A percentile compares a stretch with the other conserved stretches of the same genome.
Evolutionary conservation across 2,113 vertebrate species (phyloP).

Genomic region (Hystrix brachyura): DNA sequence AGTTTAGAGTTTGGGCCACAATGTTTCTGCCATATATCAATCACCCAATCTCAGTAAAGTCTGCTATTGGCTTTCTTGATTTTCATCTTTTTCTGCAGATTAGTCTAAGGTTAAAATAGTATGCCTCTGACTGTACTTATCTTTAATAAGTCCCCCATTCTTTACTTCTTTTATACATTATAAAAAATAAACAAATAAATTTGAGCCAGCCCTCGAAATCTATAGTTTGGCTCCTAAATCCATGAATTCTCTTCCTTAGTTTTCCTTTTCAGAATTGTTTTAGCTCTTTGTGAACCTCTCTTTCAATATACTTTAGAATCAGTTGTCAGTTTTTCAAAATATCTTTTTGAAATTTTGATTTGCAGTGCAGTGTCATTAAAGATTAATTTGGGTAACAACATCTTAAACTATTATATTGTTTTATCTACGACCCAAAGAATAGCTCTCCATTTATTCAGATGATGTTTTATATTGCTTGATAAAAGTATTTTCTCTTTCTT

Average conservation of each 20-base stretch:
- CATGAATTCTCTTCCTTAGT: neutral
- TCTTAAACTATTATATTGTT: slow-evolving; percentile 4
- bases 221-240: neutral
- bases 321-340: neutral
- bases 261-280: slow-evolving; percentile 14
- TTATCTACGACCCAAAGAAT: neutral
- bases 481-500: slow-evolving; percentile 28
- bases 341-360: slow-evolving; percentile 16
- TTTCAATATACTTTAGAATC: neutral
- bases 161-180: neutral
- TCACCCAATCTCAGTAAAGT: neutral
- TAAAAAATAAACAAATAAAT: neutral
- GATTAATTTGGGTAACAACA: neutral
- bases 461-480: neutral
- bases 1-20: neutral
- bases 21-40: neutral
- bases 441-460: neutral
- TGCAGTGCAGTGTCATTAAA: neutral
- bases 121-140: neutral
- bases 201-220: neutral
- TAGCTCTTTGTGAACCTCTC: neutral
- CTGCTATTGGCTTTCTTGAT: neutral
- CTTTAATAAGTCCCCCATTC: neutral
- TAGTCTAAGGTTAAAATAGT: neutral
- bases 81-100: neutral